phyloP scores from a whole-genome alignment of 2,113 vertebrate species.

The Catharus bicknelli region DNA sequence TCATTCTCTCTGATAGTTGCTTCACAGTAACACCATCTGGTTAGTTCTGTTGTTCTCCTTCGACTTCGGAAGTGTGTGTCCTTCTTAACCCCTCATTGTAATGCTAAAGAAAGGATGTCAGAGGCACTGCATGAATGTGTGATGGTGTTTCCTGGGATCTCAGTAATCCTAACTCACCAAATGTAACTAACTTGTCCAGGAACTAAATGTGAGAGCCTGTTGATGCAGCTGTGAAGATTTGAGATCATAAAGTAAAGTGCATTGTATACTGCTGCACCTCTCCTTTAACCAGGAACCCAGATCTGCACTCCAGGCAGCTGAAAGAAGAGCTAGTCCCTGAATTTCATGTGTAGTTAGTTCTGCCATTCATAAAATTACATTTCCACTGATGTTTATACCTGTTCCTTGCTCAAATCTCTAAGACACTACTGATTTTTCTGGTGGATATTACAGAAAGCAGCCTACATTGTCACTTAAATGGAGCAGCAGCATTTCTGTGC shows the following conservation, averaged over 20 bases:
- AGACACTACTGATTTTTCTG: background rate
- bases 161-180: background rate
- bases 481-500: background rate
- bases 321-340: background rate
- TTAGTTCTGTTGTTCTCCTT: background rate
- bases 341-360: rapidly evolving
- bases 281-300: background rate
- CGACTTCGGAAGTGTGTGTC: rapidly evolving
- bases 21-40: background rate
- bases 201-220: background rate
- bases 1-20: background rate
- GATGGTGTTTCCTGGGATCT: background rate
- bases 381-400: background rate
- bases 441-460: background rate
- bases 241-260: background rate
- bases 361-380: background rate
- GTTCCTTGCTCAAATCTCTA: background rate
- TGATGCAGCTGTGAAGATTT: background rate
- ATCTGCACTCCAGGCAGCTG: background rate
- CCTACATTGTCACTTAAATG: background rate
- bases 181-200: background rate
- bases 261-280: background rate
- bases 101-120: background rate
- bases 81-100: background rate
- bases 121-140: background rate